Evolutionary conservation across 2,113 vertebrate species (phyloP).

Genomic region (Procavia capensis): DNA sequence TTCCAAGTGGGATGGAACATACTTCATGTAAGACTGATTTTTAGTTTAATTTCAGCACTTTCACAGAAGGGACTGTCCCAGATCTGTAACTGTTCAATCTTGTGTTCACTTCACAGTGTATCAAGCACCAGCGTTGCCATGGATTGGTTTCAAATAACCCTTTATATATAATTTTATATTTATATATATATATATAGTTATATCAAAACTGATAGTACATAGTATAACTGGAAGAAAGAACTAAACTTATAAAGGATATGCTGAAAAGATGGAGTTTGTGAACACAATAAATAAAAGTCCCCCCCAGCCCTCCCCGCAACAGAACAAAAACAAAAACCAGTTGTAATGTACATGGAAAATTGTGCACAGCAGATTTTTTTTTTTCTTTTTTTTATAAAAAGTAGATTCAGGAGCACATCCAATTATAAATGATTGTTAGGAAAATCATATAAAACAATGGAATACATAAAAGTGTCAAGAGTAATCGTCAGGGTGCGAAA

Average conservation of each 20-base stretch:
- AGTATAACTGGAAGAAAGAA: slow-evolving; percentile 91
- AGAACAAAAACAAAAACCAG: slow-evolving; percentile 90
- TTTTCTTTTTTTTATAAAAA: slow-evolving; percentile 89
- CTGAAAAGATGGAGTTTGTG: slow-evolving; percentile 91
- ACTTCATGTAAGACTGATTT: slow-evolving; percentile 85
- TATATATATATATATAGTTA: slow-evolving; percentile 92
- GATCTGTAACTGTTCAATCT: slow-evolving; percentile 89
- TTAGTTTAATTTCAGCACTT: slow-evolving; percentile 85
- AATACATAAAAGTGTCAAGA: slow-evolving; percentile 98
- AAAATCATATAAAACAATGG: slow-evolving; percentile 99
- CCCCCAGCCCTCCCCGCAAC: slow-evolving; percentile 77
- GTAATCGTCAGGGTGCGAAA: slow-evolving; percentile 92
- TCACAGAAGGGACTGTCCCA: slow-evolving; percentile 88
- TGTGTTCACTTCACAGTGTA: slow-evolving; percentile 96
- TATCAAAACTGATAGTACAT: slow-evolving; percentile 93
- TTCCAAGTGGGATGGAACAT: slow-evolving; percentile 80
- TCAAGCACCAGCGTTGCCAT: slow-evolving; percentile 99
- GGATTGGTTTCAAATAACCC: slow-evolving; percentile 94
- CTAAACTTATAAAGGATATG: slow-evolving; percentile 91
- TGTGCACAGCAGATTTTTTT: slow-evolving; percentile 96
- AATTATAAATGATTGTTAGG: slow-evolving; percentile 96
- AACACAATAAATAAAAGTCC: slow-evolving; percentile 98
- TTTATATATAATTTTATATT: slow-evolving; percentile 93
- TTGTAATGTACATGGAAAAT: slow-evolving; percentile 95
- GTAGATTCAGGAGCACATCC: slow-evolving; percentile 97